Base-by-base conservation (phyloP, 2,888 invertebrate species). In the Zelleria hepariella region DNA sequence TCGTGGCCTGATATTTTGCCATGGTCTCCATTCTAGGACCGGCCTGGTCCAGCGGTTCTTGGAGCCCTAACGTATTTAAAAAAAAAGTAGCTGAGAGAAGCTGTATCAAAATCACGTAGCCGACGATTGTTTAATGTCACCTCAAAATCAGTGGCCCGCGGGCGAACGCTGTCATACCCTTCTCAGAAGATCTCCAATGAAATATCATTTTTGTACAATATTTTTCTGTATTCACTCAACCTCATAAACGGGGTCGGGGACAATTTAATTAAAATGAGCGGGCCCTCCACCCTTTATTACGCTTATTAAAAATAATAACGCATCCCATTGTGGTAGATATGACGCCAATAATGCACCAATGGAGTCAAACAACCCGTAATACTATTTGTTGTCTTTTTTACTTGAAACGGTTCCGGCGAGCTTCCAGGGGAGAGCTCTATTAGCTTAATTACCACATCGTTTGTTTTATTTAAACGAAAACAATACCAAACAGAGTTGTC, bases 251-350 rank as follows among this genome's bases (percentile, higher is more conserved):
- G 61, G 66, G 64, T 62, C 64, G 65, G 59, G 60, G 62, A 63
- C 64, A 66, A 67, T 68, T 68, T 71, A 71, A 74, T 73, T 74
- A 69, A 67, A 72, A 68, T 66, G 64, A 62, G 58, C 61, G 58
- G 62, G 62, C 66, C 63, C 62, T 66, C 60, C 60, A 60, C 60
- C 60, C 63, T 60, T 55, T 60, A 63, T 65, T 64, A 65, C 60
- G 63, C 56, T 64, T n/a, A n/a, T n/a, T n/a, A n/a, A n/a, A n/a
- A n/a, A n/a, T n/a, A 60, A 62, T 63, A 62, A 62, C 63, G 64
- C 68, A 73, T 72, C n/a, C n/a, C n/a, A 68, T 63, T 60, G 59
- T 48, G 25, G 20, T 8, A 51, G 10, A 2, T 51, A 51, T 49
- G 51, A 51, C 32, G 42, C 18, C 26, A 32, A 32, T n/a, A 56